Base-by-base conservation (phyloP, 1,140 invertebrate species). In the Spodoptera litura region DNA sequence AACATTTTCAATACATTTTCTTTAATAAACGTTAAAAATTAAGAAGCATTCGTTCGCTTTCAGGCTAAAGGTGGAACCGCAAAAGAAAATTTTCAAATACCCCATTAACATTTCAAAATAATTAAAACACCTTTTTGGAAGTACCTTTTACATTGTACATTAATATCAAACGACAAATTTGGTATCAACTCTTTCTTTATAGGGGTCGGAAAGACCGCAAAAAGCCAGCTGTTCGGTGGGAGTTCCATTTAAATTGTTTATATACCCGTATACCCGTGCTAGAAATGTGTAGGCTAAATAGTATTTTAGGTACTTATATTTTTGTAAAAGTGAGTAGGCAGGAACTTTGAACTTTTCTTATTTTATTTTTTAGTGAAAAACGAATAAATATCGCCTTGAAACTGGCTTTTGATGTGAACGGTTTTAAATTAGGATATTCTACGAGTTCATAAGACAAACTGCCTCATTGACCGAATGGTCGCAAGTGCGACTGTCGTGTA, bases 201-300 rank as follows among this genome's bases (percentile, higher is more conserved):
- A 74, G n/a, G 51, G 73, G 58, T 64, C 44, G 8, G 25, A 31
- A 15, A 53, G 15, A 35, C 59, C 59, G 58, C 73, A 75, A 53
- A 64, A 62, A 75, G 59, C 25, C 44, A 62, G 62, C 44, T 75
- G 62, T 75, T 52, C 73, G 20, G 49, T 62, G 4, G 38, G 13
- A 73, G 51, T 27, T 56, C 27, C 53, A 59, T 76, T 76, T 76
- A 78, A 70, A 35, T 52, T 38, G 62, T 78, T 75, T 52, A 75
- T 75, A 75, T 64, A 64, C 62, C n/a, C n/a, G n/a, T n/a, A 75
- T 49, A 55, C 59, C 49, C 73, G 27, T n/a, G 27, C 51, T 74
- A 61, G 44, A 58, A 74, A 25, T 25, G 10, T 20, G 25, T 11
- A 59, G 15, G 71, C 55, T 12, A 51, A 76, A 76, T 64, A 51